Conservation (phyloP, 2,797 vertebrate genomes). For the Spinus pinus region DNA sequence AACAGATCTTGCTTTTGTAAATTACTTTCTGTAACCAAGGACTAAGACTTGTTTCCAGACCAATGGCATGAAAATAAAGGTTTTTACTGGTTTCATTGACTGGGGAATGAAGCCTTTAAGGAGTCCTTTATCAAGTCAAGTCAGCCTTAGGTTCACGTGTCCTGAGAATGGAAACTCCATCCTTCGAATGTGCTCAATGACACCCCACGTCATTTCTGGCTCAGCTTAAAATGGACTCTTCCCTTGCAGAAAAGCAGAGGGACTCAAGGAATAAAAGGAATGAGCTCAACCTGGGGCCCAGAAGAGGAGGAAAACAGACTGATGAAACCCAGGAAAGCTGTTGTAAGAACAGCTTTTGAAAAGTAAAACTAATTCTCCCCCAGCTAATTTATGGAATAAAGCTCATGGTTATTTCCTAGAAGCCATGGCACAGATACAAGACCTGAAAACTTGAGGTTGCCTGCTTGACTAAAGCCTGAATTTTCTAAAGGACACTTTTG, state of each 20-base stretch:
- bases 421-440: not conserved
- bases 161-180: not conserved
- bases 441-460: not conserved
- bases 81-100: not conserved
- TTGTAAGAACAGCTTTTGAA: not conserved
- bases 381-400: not conserved
- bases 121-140: not conserved
- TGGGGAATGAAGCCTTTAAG: not conserved
- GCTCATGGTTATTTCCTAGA: not conserved
- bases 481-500: not conserved
- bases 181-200: not conserved
- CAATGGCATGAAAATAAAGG: not conserved
- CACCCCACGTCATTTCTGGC: not conserved
- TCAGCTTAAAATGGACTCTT: not conserved
- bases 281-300: not conserved
- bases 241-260: not conserved
- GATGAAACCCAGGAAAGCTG: not conserved
- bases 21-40: not conserved
- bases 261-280: not conserved
- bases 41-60: not conserved
- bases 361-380: not conserved
- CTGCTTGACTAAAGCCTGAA: not conserved
- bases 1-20: not conserved
- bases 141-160: not conserved
- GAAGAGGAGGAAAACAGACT: not conserved